Evolutionary conservation across 2,888 invertebrate species (phyloP), one percentile per base, ranked within the genome.

Genomic region (Synanthedon vespiformis): DNA sequence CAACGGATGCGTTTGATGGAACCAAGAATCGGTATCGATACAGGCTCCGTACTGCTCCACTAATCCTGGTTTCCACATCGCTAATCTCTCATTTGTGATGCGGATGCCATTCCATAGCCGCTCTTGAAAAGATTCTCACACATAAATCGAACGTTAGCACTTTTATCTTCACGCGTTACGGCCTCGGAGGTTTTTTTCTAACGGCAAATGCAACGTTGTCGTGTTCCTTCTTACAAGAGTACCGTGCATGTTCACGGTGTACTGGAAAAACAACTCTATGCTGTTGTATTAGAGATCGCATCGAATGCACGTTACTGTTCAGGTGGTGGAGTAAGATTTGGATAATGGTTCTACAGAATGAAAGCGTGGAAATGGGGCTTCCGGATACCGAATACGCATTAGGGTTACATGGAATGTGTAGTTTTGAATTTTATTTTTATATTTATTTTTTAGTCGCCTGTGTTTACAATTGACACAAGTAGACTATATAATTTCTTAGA

Each of bases 11-110:
- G 51, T 55, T 57, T 58, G 58, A 60, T 58, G 56, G 52, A 56
- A 57, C 60, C 59, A 55, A 58, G 60, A 63, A 61, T 56, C 61
- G 61, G 18, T 48, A 16, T 18, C 22, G 16, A 48, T 18, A 18
- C 18, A 14, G 13, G 13, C 4, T 11, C 48, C 48, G 61, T 61
- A 57, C 53, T 60, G 64, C 62, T 63, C 62, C 57, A 65, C 58
- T 64, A 65, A 65, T 66, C 66, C 58, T 52, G 54, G 61, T 72
- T 73, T 72, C 64, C 67, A 64, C 67, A 55, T 61, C 63, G 66
- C 63, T 67, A 48, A 48, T 48, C 65, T 52, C 59, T 64, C 65
- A 69, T 70, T 66, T 61, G 61, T 55, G 54, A 65, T 63, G 63
- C 65, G 57, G 58, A 61, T 65, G 58, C 55, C 61, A 60, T 61